Conservation (phyloP, 2,113 vertebrate species). For the Protobothrops flavoviridis region DNA sequence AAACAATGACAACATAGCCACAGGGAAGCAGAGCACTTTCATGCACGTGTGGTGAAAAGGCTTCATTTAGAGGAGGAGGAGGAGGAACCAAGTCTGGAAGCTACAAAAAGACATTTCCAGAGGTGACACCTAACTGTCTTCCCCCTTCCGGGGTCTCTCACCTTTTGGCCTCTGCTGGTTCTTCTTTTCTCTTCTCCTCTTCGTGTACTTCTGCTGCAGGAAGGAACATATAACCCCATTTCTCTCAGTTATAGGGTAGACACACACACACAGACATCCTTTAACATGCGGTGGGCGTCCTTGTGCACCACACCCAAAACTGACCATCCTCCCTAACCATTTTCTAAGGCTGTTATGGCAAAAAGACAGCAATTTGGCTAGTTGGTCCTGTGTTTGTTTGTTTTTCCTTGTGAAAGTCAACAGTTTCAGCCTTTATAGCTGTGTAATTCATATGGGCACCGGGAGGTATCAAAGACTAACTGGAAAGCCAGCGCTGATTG, state of each 20-base stretch:
- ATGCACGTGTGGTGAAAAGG: not conserved
- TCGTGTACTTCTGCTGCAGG: constrained; percentile 75
- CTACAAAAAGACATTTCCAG: not conserved
- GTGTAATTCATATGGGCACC: not conserved
- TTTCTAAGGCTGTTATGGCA: not conserved
- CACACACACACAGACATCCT: not conserved
- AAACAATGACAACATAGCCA: not conserved
- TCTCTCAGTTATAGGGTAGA: not conserved
- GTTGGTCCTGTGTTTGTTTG: not conserved
- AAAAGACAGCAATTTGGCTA: not conserved
- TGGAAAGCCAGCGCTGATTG: not conserved
- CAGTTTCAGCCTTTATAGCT: not conserved
- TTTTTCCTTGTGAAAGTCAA: not conserved
- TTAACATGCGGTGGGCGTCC: not conserved
- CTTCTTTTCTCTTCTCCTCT: constrained; percentile 80
- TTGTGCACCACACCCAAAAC: not conserved
- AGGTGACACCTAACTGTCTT: no score
- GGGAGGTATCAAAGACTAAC: not conserved
- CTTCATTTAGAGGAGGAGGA: not conserved
- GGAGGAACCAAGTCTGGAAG: not conserved
- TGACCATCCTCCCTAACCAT: not conserved
- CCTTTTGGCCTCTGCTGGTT: constrained; percentile 79
- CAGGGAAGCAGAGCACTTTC: not conserved
- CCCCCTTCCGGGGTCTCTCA: constrained; percentile 47
- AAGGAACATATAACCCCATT: not conserved